phyloP scores from a whole-genome alignment of 2,888 invertebrate species.

The Rhagium mordax region DNA sequence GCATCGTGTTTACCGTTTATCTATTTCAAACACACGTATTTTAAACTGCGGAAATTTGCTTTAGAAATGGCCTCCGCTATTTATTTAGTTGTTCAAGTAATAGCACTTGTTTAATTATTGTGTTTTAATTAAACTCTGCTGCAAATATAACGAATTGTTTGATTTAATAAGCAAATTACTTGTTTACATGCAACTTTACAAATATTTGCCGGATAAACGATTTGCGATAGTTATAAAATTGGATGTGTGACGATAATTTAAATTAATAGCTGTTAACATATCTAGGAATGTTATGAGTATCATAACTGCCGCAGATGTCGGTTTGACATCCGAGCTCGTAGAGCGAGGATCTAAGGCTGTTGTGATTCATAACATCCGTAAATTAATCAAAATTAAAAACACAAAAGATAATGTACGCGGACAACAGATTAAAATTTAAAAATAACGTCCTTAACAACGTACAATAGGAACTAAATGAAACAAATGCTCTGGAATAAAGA shows the following conservation, averaged over 20 bases:
- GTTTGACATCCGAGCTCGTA: too few species aligned
- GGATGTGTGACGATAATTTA: background rate
- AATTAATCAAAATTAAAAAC: too few species aligned
- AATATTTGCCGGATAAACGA: background rate
- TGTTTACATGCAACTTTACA: slow-evolving; percentile 1
- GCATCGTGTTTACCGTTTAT: background rate
- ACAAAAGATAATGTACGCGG: too few species aligned
- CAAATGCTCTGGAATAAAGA: too few species aligned
- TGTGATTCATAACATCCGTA: too few species aligned
- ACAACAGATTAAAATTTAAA: too few species aligned
- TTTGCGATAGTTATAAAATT: background rate
- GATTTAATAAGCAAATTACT: slow-evolving; percentile 23
- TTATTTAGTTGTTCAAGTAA: slow-evolving; percentile 28
- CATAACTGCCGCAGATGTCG: too few species aligned
- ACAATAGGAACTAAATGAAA: too few species aligned
- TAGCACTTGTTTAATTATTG: slow-evolving; percentile 35
- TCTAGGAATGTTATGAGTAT: too few species aligned
- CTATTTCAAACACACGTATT: slow-evolving; percentile 10
- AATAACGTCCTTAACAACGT: too few species aligned
- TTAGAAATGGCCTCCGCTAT: slow-evolving; percentile 21
- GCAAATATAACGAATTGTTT: slow-evolving; percentile 37
- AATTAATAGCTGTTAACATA: too few species aligned
- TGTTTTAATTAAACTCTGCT: slow-evolving; percentile 40
- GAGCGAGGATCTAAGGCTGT: too few species aligned
- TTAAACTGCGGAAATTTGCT: slow-evolving; percentile 27